A percentile compares a stretch with the other conserved stretches of the same genome.
Conservation (phyloP, 2,113 vertebrate genomes). For the Tympanuchus pallidicinctus region DNA sequence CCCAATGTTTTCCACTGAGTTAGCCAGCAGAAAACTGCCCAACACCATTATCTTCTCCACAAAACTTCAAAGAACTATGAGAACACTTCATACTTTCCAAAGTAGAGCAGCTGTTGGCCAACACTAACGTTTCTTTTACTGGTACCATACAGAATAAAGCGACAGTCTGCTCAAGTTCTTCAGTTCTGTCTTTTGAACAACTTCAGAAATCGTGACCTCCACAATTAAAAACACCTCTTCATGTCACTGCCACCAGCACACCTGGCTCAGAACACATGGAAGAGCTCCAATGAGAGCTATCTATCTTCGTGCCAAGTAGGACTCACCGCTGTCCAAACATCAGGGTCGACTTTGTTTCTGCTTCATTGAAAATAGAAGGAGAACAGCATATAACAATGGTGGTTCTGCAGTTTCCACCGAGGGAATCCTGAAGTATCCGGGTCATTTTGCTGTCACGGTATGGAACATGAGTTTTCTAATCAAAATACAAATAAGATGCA, state of each 20-base stretch:
- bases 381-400: constrained; percentile 96
- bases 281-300: fast-evolving
- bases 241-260: fast-evolving
- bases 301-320: fast-evolving
- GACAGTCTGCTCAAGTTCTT: neutral
- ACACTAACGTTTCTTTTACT: neutral
- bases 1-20: neutral
- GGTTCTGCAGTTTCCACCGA: constrained; percentile 94
- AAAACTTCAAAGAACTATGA: neutral
- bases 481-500: neutral
- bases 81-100: neutral
- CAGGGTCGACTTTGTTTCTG: constrained; percentile 92
- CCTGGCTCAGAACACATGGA: neutral
- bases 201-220: neutral
- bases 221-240: neutral
- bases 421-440: constrained; percentile 93
- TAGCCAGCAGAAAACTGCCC: neutral
- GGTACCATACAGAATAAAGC: neutral
- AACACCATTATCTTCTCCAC: neutral
- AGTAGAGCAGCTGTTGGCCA: neutral
- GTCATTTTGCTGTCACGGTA: constrained; percentile 98
- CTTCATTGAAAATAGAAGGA: constrained; percentile 92
- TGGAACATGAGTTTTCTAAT: constrained; percentile 92
- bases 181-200: neutral
- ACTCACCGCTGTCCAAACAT: constrained; percentile 95